phyloP scores from a whole-genome alignment of 2,113 vertebrate genomes.

The Notechis scutatus region DNA sequence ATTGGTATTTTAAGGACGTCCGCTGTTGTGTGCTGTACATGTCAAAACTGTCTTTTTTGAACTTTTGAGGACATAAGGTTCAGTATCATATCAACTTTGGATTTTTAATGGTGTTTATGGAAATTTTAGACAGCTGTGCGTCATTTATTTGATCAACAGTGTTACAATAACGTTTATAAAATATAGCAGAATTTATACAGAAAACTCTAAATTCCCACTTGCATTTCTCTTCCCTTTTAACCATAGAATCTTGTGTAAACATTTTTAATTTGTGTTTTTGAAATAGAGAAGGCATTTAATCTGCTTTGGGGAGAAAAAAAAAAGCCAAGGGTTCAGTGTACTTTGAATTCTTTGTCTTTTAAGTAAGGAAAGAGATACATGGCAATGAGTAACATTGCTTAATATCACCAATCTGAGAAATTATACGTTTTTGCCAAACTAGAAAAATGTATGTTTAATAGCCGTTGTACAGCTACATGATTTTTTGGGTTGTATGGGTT shows the following conservation, averaged over 20 bases:
- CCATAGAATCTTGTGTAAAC: slow-evolving; percentile 67
- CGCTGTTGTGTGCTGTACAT: slow-evolving; percentile 76
- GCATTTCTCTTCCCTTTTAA: slow-evolving; percentile 78
- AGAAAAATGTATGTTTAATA: slow-evolving; percentile 64
- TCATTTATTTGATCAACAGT: slow-evolving; percentile 82
- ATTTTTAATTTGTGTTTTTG: slow-evolving; percentile 70
- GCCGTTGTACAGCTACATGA: slow-evolving; percentile 69
- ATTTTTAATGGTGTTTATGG: slow-evolving; percentile 83
- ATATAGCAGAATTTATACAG: slow-evolving; percentile 76
- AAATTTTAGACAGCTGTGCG: slow-evolving; percentile 79
- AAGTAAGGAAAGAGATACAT: slow-evolving; percentile 58
- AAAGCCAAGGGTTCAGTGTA: slow-evolving; percentile 56
- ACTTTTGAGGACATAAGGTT: slow-evolving; percentile 77
- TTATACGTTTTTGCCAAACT: slow-evolving; percentile 62
- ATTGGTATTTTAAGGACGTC: slow-evolving; percentile 75
- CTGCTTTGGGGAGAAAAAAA: slow-evolving; percentile 45
- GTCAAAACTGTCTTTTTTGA: slow-evolving; percentile 76
- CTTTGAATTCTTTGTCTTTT: slow-evolving; percentile 71
- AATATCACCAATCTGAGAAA: slow-evolving; percentile 63
- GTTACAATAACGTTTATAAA: slow-evolving; percentile 79
- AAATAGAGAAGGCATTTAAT: slow-evolving; percentile 55
- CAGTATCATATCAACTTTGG: slow-evolving; percentile 78
- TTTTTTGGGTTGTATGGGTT: slow-evolving; percentile 52
- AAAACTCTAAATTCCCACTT: slow-evolving; percentile 71
- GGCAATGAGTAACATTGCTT: slow-evolving; percentile 67